Percentiles rank a stretch among this genome's conserved stretches.
Conservation (phyloP, 1,140 invertebrate species). For the Globodera ellingtonae region DNA sequence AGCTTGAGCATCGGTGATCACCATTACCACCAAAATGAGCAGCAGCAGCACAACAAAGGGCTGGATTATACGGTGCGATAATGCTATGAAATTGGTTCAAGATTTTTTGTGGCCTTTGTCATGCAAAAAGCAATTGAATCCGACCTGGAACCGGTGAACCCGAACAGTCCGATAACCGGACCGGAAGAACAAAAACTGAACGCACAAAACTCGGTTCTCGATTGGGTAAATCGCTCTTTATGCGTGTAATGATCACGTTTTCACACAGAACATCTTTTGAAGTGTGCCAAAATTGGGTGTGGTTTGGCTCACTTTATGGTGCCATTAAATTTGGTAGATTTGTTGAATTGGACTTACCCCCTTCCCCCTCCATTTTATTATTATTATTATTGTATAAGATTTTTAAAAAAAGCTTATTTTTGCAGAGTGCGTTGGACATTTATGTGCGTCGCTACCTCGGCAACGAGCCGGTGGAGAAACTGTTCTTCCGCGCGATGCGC, state of each 20-base stretch:
- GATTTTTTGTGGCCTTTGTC: too few relatives aligned
- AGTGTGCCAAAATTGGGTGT: too few relatives aligned
- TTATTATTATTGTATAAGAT: neutral
- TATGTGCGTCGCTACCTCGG: conserved; percentile 23
- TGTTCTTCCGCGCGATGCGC: conserved; percentile 29
- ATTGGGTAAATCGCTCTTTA: too few relatives aligned
- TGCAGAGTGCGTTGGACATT: conserved; percentile 31
- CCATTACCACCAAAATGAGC: neutral
- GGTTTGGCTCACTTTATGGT: neutral
- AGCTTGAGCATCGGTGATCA: neutral
- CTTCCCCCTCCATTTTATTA: neutral
- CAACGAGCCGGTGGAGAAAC: conserved; percentile 29
- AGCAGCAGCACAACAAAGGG: neutral
- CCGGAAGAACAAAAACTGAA: too few relatives aligned
- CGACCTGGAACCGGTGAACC: too few relatives aligned
- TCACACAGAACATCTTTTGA: too few relatives aligned
- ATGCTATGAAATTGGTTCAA: too few relatives aligned
- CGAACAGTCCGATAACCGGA: too few relatives aligned
- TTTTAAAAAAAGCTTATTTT: neutral
- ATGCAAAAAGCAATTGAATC: too few relatives aligned
- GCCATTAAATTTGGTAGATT: neutral
- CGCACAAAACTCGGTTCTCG: too few relatives aligned
- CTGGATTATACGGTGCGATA: too few relatives aligned
- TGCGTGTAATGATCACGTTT: too few relatives aligned
- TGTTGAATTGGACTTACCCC: neutral